Conservation (phyloP, 2,113 vertebrate species). For the Anhinga rufa region DNA sequence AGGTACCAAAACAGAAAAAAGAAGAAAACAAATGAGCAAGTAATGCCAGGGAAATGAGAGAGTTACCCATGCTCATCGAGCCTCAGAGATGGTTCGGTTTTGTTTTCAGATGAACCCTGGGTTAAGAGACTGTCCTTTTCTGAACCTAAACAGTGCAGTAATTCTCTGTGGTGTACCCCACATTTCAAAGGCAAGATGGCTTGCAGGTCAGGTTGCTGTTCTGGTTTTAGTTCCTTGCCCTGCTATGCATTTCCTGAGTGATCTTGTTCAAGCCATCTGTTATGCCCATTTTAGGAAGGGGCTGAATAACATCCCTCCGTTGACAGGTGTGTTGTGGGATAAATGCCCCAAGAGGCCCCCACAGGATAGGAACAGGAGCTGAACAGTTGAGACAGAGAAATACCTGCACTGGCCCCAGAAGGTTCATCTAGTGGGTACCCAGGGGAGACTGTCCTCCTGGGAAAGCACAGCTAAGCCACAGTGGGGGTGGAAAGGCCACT, state of each 20-base stretch:
- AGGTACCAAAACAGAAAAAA: not conserved
- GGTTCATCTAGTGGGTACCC: not conserved
- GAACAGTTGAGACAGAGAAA: not conserved
- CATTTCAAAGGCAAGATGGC: not conserved
- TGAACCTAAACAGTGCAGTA: not conserved
- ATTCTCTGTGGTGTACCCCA: not conserved
- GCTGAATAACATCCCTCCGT: not conserved
- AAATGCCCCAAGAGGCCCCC: not conserved
- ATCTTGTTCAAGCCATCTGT: not conserved
- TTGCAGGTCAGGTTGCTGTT: not conserved
- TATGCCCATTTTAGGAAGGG: not conserved
- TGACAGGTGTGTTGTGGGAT: not conserved
- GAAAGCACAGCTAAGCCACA: not conserved
- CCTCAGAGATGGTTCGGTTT: fast-evolving
- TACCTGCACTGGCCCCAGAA: not conserved
- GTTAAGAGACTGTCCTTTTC: not conserved
- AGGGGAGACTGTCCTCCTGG: not conserved
- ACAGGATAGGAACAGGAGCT: not conserved
- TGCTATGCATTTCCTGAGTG: not conserved
- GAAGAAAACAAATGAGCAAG: not conserved
- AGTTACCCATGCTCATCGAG: not conserved
- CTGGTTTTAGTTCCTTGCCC: not conserved
- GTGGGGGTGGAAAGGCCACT: fast-evolving
- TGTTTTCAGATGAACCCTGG: not conserved
- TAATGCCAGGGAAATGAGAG: not conserved